Base-by-base conservation (phyloP, 1,140 invertebrate species). In the Solenopsis fugax region DNA sequence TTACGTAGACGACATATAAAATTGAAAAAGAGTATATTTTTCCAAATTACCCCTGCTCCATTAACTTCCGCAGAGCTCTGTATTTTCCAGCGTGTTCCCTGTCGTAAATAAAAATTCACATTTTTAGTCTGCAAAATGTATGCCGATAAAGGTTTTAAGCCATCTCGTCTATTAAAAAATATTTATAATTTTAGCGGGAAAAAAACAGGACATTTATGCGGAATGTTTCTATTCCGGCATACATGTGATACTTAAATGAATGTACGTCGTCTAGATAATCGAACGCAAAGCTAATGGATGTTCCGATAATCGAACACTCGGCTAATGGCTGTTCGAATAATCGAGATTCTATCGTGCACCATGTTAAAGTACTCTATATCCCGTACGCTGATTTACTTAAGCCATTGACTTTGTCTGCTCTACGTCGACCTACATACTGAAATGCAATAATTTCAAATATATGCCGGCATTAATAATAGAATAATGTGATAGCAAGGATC, bases 301-400 rank as follows among this genome's bases (percentile, higher is more conserved):
- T 82, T 82, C 54, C 80, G 37, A 60, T 82, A 82, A 82, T 82
- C 80, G 54, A 82, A 82, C 54, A 45, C 18, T 48, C 52, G 24
- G 37, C n/a, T 82, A 73, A 73, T 82, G 67, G 65, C 67, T 73
- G 54, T 82, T 73, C 80, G 67, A 73, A 82, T 82, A 82, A 82
- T 82, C 80, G 80, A 82, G 67, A 82, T 73, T 72, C 67, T 82
- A 72, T 13, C 54, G 18, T 82, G 56, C 24, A 50, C 24, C 41
- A 69, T 73, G 67, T 82, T 82, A 82, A 82, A 73, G 67, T 73
- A 82, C 67, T 73, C 80, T 50, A 60, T 60, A 82, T 37, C 13
- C 67, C 41, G 41, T 56, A 21, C 50, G 50, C 67, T 73, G 80
- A 81, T 81, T 81, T 82, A 82, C 54, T 82, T 82, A 72, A 69